Evolutionary conservation across 2,113 vertebrate species (phyloP), one percentile per base, ranked within the genome.

Genomic region (Ptyas mucosa): DNA sequence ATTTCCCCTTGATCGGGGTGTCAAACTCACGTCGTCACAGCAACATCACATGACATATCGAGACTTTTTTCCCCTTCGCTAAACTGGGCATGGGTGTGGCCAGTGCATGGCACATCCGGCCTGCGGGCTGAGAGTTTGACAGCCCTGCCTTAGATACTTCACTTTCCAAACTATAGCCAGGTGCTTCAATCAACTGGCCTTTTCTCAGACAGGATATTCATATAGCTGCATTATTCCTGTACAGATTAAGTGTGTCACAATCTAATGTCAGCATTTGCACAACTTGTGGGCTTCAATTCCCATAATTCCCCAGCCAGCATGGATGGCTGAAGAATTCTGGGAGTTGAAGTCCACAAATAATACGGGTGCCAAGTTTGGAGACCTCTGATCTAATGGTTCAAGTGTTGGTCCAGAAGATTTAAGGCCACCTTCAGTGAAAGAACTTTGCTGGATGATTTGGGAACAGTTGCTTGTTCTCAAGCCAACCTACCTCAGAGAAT

Each of bases 1-100:
- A 5, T 39, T 88, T 24, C 5, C 53, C 9, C n/a, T 12, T 87
- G 49, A 29, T 57, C 55, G 55, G 21, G 55, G 55, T 57, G 21
- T 54, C 53, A 54, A 54, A 54, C 53, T 54, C 53, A 54, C 14
- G 1, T 54, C 3, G 15, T 54, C 15, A 54, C 15, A 4, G 11
- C 4, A 3, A 15, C 3, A 3, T 18, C 53, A 54, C 15, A 2
- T 54, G 15, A 54, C 2, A 2, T 18, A 54, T 54, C 0, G 0
- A 4, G 53, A 54, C 53, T 54, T 14, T 15, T 15, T 8, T 1
- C 10, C 14, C 53, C 4, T 18, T 14, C 0, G 4, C 53, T 18
- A 15, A 54, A 54, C 15, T 2, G 1, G 53, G 3, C 0, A 0
- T 54, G 14, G 52, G 3, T 15, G 12, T 53, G 53, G 53, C 15